Evolutionary conservation across 2,113 vertebrate genomes (phyloP), one percentile per base, ranked within the genome.

Genomic region (Amblyopsis rosae): DNA sequence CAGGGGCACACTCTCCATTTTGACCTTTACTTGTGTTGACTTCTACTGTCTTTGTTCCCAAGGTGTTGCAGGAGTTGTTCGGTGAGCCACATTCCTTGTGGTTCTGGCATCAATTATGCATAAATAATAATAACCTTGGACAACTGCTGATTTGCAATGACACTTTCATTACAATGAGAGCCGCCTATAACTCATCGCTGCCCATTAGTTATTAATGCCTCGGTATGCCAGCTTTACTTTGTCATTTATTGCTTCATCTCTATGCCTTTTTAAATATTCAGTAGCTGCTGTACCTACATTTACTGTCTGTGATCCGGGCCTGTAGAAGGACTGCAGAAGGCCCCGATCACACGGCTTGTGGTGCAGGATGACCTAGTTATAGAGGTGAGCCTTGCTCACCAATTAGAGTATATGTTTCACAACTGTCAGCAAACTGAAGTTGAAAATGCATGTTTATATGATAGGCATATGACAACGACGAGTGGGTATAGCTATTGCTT

Each of bases 71-170:
- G 78, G 85, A 86, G 87, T 89, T 89, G 87, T 86, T 87, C 76
- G 81, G 66, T 78, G 76, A 82, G 82, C 88, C 83, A 81, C 73
- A 86, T 82, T 90, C 88, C 87, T 90, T 90, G 86, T 91, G 89
- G 89, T 90, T 86, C 82, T 69, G 79, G 65, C 91, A 92, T 93
- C 90, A 92, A 93, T 93, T 92, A 93, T 94, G 91, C 91, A 94
- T 94, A 92, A 94, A 94, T 92, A 93, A 93, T 94, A 92, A 93
- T 93, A 92, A 91, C 90, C 90, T 90, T 81, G 83, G 86, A 92
- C 92, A 92, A 91, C 90, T 91, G 88, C 91, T 94, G 93, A 94
- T 94, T 94, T 93, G 92, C 92, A 92, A 87, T 91, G 92, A 92
- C 93, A 92, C 90, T 94, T 93, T 92, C 92, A 93, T 94, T 93